Percentiles rank a stretch among this genome's conserved stretches.
These are phyloP conservation scores for Luffia ferchaultella DNA, from an alignment of 2,888 invertebrate genomes.

Conservation along the genomic window DNA sequence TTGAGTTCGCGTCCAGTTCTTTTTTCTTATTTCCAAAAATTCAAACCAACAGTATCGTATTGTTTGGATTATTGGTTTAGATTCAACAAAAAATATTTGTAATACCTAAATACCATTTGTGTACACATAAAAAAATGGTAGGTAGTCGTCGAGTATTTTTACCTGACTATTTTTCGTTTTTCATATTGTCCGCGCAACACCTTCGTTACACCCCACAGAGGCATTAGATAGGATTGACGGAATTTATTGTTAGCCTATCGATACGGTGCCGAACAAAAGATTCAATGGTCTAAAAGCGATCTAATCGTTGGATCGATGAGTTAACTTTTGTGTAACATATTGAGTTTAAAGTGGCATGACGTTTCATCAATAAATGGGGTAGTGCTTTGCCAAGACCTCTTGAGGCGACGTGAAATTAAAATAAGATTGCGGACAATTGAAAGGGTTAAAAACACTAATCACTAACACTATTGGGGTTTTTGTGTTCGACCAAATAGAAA, in stretches of 20 bases:
- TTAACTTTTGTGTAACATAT: slow-evolving; percentile 22
- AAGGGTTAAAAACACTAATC: not conserved
- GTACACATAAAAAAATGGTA: too few species aligned
- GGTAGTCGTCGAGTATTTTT: too few species aligned
- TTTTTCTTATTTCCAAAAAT: too few species aligned
- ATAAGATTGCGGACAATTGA: not conserved
- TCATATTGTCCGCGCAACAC: too few species aligned
- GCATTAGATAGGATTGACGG: too few species aligned
- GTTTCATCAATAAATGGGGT: slow-evolving; percentile 6
- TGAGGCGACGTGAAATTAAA: slow-evolving; percentile 6
- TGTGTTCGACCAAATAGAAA: not conserved
- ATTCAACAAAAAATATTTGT: too few species aligned
- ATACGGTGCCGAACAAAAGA: not conserved
- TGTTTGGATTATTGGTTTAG: too few species aligned
- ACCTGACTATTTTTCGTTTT: too few species aligned
- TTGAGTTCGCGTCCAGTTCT: slow-evolving; percentile 5
- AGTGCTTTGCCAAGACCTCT: slow-evolving; percentile 3
- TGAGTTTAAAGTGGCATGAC: slow-evolving; percentile 48
- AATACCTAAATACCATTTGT: too few species aligned
- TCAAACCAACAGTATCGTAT: too few species aligned
- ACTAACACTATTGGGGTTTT: not conserved
- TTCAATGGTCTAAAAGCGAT: not conserved
- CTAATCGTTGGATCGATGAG: not conserved
- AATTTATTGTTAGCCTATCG: too few species aligned
- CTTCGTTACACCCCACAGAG: too few species aligned